Conservation (phyloP, 2,888 invertebrate genomes). For the Caradrina clavipalpis region DNA sequence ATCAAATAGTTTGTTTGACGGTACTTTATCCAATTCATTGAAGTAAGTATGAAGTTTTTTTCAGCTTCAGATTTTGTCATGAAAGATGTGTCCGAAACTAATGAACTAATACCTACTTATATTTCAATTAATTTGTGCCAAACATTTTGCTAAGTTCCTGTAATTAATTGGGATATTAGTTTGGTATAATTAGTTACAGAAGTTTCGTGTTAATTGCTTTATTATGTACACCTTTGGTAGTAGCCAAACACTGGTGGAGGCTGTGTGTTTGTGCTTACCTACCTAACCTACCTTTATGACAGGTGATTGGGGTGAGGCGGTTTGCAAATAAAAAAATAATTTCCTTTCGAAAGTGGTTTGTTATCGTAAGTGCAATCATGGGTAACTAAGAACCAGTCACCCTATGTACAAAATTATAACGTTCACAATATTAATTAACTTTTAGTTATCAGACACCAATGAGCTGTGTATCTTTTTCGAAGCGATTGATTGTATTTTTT, state of each 20-base stretch:
- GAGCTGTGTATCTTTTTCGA: neutral
- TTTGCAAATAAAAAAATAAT: too few species aligned
- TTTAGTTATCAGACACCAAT: neutral
- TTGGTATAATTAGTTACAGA: conserved; percentile 41
- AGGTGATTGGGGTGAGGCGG: too few species aligned
- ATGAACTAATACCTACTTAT: conserved; percentile 10
- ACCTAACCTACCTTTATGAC: too few species aligned
- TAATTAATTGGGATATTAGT: conserved; percentile 43
- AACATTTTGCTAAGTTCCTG: conserved; percentile 31
- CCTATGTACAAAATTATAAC: neutral
- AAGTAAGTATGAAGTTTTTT: too few species aligned
- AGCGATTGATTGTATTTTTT: too few species aligned
- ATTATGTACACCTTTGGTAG: conserved; percentile 11
- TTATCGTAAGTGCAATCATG: too few species aligned
- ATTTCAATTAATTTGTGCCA: conserved; percentile 42
- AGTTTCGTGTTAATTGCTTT: conserved; percentile 37
- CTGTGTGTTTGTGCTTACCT: neutral
- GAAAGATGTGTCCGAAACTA: conserved; percentile 22
- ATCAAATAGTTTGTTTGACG: too few species aligned
- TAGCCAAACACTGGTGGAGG: neutral
- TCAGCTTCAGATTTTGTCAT: neutral
- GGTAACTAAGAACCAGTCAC: too few species aligned
- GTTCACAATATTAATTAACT: neutral
- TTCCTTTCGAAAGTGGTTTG: too few species aligned
- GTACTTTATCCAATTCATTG: too few species aligned